Percentiles rank a stretch among this genome's conserved stretches.
These are phyloP conservation scores for Eupithecia tripunctaria DNA, from an alignment of 2,888 invertebrate genomes.

Conservation along the genomic window DNA sequence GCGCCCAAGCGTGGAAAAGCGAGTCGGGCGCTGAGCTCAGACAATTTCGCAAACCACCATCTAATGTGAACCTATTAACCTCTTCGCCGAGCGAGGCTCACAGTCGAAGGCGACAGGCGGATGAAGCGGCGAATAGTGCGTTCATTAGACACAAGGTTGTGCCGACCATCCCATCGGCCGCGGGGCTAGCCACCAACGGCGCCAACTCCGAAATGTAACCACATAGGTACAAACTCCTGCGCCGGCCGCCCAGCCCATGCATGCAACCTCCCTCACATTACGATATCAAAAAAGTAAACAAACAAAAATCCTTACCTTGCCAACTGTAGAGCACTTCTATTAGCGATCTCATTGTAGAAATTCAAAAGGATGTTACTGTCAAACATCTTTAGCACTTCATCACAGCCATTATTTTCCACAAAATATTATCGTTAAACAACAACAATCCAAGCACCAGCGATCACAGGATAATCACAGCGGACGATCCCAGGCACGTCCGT, in stretches of 20 bases:
- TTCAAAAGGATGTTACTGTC: constrained; percentile 80
- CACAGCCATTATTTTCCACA: constrained; percentile 81
- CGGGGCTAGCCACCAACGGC: constrained; percentile 16
- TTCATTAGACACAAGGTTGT: constrained; percentile 83
- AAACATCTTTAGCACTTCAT: constrained; percentile 83
- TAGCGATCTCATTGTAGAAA: constrained; percentile 83
- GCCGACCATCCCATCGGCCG: constrained; percentile 65
- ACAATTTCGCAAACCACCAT: constrained; percentile 82
- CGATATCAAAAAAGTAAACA: constrained; percentile 68
- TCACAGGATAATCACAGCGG: constrained; percentile 80
- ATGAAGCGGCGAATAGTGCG: constrained; percentile 76
- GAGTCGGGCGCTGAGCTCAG: constrained; percentile 69
- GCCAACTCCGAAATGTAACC: constrained; percentile 36
- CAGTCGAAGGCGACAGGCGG: constrained; percentile 82
- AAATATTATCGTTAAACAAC: constrained; percentile 65
- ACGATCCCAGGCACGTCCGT: constrained; percentile 81
- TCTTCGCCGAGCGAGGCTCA: constrained; percentile 78
- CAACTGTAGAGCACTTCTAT: constrained; percentile 83
- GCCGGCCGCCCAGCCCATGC: constrained; percentile 46
- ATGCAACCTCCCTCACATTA: constrained; percentile 50
- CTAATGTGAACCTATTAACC: constrained; percentile 85
- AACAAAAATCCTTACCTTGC: constrained; percentile 79
- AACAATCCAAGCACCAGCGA: constrained; percentile 80
- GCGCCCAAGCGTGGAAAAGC: constrained; percentile 75
- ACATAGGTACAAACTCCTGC: constrained; percentile 42